Conservation (phyloP, 2,888 invertebrate species). For the Ophioninae sp. region DNA sequence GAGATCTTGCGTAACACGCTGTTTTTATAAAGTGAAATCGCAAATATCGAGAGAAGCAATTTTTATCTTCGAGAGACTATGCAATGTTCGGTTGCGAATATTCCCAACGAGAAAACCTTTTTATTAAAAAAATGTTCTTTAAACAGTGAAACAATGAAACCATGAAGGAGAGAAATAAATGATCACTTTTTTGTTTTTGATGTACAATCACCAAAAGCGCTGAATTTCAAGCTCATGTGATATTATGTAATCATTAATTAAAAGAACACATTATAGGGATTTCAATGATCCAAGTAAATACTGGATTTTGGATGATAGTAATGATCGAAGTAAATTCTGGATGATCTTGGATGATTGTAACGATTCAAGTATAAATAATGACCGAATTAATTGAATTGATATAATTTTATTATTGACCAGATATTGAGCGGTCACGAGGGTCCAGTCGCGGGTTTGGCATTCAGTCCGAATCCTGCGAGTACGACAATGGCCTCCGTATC, state of each 20-base stretch:
- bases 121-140: not conserved
- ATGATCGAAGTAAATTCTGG: too few species aligned
- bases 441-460: constrained; percentile 92
- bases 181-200: too few species aligned
- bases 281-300: too few species aligned
- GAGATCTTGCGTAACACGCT: not conserved
- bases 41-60: not conserved
- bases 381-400: not conserved
- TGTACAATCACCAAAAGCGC: too few species aligned
- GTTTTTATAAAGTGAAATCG: not conserved
- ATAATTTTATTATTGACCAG: constrained; percentile 75
- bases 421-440: constrained; percentile 96
- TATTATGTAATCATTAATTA: too few species aligned
- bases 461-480: constrained; percentile 88
- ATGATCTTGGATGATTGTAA: too few species aligned
- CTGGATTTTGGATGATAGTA: too few species aligned
- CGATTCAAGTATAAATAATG: not conserved
- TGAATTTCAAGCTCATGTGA: too few species aligned
- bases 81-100: not conserved
- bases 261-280: too few species aligned
- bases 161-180: too few species aligned
- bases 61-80: not conserved
- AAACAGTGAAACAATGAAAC: too few species aligned
- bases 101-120: not conserved
- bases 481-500: constrained; percentile 92